Evolutionary conservation across 1,140 invertebrate species (phyloP).

Genomic region (Elymnias hypermnestra): DNA sequence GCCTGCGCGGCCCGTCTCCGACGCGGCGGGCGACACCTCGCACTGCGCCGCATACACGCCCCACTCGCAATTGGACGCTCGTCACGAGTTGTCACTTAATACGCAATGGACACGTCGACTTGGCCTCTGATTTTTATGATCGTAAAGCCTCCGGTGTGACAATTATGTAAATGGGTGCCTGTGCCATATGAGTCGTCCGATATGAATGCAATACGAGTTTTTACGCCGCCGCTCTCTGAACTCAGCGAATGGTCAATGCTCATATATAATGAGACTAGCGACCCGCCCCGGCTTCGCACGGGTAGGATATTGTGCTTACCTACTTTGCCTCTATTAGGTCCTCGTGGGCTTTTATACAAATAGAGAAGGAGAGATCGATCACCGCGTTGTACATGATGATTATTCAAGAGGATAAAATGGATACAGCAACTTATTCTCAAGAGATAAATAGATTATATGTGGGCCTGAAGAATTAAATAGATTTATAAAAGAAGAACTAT

Average conservation of each 20-base stretch:
- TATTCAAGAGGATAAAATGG: no score
- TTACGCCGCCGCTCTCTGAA: slow-evolving; percentile 21
- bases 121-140: neutral
- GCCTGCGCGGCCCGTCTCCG: neutral
- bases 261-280: no score
- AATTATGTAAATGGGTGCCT: slow-evolving; percentile 26
- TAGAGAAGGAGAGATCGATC: no score
- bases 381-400: no score
- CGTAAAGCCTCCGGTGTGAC: slow-evolving; percentile 9
- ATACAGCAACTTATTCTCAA: no score
- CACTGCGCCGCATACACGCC: neutral
- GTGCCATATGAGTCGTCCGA: slow-evolving; percentile 18
- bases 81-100: neutral
- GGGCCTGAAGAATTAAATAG: no score
- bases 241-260: neutral
- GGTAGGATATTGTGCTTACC: no score
- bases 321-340: no score
- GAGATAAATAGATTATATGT: no score
- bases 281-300: no score
- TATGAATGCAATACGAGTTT: slow-evolving; percentile 22
- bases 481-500: no score
- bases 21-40: neutral
- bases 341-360: no score
- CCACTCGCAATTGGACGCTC: neutral
- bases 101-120: slow-evolving; percentile 6